Percentiles rank a stretch among this genome's conserved stretches.
phyloP scores from a whole-genome alignment of 1,140 invertebrate genomes.

The Monochamus saltuarius region DNA sequence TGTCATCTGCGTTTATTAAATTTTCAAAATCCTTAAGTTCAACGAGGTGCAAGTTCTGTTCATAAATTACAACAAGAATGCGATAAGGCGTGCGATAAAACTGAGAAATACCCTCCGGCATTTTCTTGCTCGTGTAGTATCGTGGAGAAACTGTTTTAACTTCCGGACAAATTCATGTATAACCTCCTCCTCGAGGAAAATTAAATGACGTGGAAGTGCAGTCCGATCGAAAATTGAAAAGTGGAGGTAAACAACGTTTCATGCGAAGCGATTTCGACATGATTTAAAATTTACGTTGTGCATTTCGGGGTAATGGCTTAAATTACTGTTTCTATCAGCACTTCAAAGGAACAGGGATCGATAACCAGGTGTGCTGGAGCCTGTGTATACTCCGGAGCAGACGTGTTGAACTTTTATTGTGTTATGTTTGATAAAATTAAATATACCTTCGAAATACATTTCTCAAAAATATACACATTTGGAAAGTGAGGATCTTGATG shows the following conservation, averaged over 20 bases:
- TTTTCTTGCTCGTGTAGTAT: slow-evolving; percentile 21
- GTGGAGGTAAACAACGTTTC: slow-evolving; percentile 6
- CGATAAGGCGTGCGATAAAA: slow-evolving; percentile 21
- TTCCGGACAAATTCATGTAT: slow-evolving; percentile 17
- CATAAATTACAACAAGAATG: slow-evolving; percentile 22
- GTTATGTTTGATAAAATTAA: too few relatives aligned
- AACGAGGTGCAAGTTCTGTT: slow-evolving; percentile 12
- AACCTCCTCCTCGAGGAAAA: slow-evolving; percentile 11
- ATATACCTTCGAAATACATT: too few relatives aligned
- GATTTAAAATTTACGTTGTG: neutral
- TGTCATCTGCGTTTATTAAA: slow-evolving; percentile 24
- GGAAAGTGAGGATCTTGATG: too few relatives aligned
- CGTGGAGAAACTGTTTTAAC: slow-evolving; percentile 15
- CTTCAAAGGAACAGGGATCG: neutral
- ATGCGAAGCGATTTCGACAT: neutral
- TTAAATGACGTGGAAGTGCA: slow-evolving; percentile 25
- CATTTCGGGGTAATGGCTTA: neutral
- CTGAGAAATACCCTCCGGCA: slow-evolving; percentile 20
- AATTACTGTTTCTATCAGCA: neutral
- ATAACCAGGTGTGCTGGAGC: neutral
- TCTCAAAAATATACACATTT: too few relatives aligned
- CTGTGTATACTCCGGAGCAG: neutral
- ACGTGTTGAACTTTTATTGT: too few relatives aligned
- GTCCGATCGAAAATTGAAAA: slow-evolving; percentile 20
- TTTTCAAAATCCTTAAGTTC: slow-evolving; percentile 21